phyloP scores from a whole-genome alignment of 2,113 vertebrate genomes.

The Chloropsis hardwickii region DNA sequence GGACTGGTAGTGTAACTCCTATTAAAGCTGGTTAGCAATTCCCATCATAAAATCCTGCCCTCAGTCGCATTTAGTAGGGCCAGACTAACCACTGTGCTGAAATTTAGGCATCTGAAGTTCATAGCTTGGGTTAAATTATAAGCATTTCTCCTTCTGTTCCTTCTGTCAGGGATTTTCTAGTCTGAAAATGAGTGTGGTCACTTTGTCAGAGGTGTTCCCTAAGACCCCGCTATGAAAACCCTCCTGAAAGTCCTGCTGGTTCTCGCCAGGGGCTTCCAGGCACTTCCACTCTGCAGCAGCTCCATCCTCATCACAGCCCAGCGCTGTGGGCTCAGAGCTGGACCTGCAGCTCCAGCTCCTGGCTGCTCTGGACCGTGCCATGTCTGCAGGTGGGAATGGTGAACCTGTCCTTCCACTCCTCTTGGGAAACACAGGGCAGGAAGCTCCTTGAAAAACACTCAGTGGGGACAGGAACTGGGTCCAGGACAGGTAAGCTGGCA shows the following conservation, averaged over 20 bases:
- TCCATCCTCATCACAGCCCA: not conserved
- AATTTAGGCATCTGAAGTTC: not conserved
- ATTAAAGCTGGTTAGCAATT: slow-evolving; percentile 6
- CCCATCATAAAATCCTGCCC: not conserved
- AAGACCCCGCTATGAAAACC: not conserved
- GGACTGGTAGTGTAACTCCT: not conserved
- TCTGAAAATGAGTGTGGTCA: not conserved
- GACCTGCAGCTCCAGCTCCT: not conserved
- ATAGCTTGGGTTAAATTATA: not conserved
- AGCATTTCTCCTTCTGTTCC: not conserved
- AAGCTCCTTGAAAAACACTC: not conserved
- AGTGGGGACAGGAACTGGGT: not conserved
- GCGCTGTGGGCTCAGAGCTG: not conserved
- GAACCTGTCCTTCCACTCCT: slow-evolving; percentile 24
- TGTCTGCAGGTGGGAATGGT: not conserved
- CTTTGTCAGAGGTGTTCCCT: not conserved
- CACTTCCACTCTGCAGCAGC: accelerated
- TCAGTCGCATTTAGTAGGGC: not conserved
- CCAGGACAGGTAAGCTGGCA: accelerated
- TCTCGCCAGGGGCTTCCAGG: accelerated
- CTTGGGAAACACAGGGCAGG: not conserved
- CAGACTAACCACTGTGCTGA: not conserved
- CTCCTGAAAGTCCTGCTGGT: not conserved
- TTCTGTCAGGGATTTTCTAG: not conserved
- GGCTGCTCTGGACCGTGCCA: not conserved